Base-by-base conservation (phyloP, 2,113 vertebrate species). In the Dermatemys mawii region DNA sequence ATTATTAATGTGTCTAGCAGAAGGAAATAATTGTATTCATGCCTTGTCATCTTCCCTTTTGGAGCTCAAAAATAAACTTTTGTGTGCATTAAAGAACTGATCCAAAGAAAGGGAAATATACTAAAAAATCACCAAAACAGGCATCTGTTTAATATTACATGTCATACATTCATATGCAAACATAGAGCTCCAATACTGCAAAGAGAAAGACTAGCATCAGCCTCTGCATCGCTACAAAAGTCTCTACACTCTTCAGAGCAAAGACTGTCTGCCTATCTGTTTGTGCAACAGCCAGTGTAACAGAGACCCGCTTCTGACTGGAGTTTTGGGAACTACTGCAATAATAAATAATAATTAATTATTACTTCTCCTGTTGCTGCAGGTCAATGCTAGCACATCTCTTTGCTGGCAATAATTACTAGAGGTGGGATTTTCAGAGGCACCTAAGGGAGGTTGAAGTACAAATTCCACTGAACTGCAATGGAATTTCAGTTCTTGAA, bases 11-110 rank as follows among this genome's bases (percentile, higher is more conserved):
- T 78, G 57, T 4, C 73, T 88, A 91, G 55, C n/a, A 90, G 75
- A 88, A 50, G n/a, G 53, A 95, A 95, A 92, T 48, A 4, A 76
- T 94, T 70, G 83, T 16, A 92, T 14, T 19, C 49, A 89, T 46
- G 2, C 12, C 51, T 2, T 27, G 53, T 2, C 1, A 88, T 83
- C 27, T 83, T 90, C 0, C 63, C 80, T 87, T 91, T 81, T 67
- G 48, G 10, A 51, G 60, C 24, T 51, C 84, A 83, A 38, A 86
- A 84, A 19, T 79, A 89, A 32, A 48, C 10, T 75, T 38, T 2
- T 17, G 26, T 70, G 3, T 76, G 13, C 12, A 16, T 8, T 8
- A 79, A 93, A 83, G 13, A 84, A 90, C 5, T 6, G 57, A 76
- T 29, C 5, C 3, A 9, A 93, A 78, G 78, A 95, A 89, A 17